Base-by-base conservation (phyloP, 1,140 invertebrate genomes). In the Dufourea novaeangliae region DNA sequence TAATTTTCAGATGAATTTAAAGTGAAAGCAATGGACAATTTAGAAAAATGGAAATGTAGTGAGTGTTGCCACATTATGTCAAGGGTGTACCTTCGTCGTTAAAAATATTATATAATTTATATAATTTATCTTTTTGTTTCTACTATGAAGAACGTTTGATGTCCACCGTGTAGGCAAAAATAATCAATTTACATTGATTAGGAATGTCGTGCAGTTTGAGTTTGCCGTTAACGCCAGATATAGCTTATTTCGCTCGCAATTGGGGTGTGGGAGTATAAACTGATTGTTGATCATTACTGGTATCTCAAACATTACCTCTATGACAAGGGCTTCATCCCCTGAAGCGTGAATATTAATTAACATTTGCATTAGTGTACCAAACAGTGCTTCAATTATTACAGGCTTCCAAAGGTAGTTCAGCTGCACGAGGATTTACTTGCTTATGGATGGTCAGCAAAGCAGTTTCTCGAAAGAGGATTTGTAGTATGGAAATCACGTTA, bases 271-370 rank as follows among this genome's bases (percentile, higher is more conserved):
- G 32, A 61, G 32, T 11, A 32, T 37, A 37, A 61, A 14, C 29
- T 20, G 57, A 61, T 22, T 61, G 20, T 34, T 34, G 27, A 61
- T 22, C 20, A 61, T 8, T n/a, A 17, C 17, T 37, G 32, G 37
- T 61, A 22, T 20, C n/a, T 37, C 17, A 22, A 8, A 22, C 57
- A n/a, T 3, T 32, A 20, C 2, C 32, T n/a, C 17, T 10, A 11
- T 20, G 22, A 27, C 27, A 64, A 41, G 17, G 61, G 20, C 22
- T 5, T 6, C 39, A 29, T 17, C 62, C 39, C 39, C 27, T 17
- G 22, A 12, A 29, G 62, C 62, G 22, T 41, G 41, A 64, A 64
- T 64, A 46, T 64, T 46, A 64, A 64, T 64, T 64, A 64, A 44
- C 11, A 27, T 44, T 46, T 22, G 62, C 37, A 46, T 64, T 32